phyloP scores from a whole-genome alignment of 1,140 invertebrate genomes.

The Lasioglossum albipes region DNA sequence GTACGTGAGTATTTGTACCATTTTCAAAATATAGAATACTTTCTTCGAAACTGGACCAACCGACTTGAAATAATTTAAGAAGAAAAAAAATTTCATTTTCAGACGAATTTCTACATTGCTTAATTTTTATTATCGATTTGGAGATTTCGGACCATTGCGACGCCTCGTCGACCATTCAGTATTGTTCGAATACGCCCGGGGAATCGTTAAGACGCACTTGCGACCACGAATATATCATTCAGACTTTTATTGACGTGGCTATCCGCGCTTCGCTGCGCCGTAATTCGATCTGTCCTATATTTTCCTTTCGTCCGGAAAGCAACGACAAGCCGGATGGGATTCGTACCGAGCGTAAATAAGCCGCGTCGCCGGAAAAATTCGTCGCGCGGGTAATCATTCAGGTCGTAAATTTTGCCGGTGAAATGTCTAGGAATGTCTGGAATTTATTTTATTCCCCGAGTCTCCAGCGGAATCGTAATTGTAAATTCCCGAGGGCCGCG shows the following conservation, averaged over 20 bases:
- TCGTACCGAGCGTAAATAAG: conserved; percentile 10
- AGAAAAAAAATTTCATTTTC: no score
- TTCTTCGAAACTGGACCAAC: no score
- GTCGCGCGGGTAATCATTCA: conserved; percentile 3
- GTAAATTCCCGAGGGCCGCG: not conserved
- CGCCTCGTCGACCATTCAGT: not conserved
- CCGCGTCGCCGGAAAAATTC: conserved; percentile 1
- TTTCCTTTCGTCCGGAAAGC: conserved; percentile 8
- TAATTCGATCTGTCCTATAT: conserved; percentile 28
- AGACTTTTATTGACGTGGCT: conserved; percentile 37
- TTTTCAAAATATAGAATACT: no score
- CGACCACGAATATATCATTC: conserved; percentile 21
- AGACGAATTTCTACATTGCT: no score
- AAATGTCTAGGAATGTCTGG: conserved; percentile 14
- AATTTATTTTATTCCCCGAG: conserved; percentile 21
- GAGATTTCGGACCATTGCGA: no score
- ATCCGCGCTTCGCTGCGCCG: not conserved
- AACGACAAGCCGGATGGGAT: not conserved
- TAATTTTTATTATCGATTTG: no score
- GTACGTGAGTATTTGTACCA: no score
- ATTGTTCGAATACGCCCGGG: not conserved
- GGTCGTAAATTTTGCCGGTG: conserved; percentile 8
- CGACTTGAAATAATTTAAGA: no score
- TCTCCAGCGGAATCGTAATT: not conserved
- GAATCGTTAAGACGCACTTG: conserved; percentile 44